Conservation (phyloP, 2,888 invertebrate species). For the Incurvaria masculella region DNA sequence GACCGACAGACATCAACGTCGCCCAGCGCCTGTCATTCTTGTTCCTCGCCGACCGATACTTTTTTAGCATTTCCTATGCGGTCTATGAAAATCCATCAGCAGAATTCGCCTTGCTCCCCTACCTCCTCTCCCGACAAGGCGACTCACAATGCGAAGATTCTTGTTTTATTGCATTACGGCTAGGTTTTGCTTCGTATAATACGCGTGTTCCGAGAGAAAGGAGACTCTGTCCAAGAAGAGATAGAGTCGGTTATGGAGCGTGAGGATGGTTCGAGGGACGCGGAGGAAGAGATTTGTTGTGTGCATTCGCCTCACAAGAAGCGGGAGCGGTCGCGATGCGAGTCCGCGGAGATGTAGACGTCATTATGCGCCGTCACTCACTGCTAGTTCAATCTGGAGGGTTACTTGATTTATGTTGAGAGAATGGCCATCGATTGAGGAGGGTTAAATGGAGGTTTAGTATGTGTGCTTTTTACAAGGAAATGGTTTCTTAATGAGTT, state of each 20-base stretch:
- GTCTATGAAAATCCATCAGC: background rate
- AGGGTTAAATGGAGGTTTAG: background rate
- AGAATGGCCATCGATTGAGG: background rate
- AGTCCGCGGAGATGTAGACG: background rate
- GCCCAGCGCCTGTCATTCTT: background rate
- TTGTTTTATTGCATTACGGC: background rate
- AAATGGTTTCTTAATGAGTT: background rate
- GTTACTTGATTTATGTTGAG: background rate
- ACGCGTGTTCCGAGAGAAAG: background rate
- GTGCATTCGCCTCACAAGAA: background rate
- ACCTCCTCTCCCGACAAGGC: background rate
- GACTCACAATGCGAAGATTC: background rate
- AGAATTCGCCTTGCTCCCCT: background rate
- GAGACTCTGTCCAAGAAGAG: background rate
- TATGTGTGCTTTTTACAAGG: background rate
- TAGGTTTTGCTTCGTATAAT: background rate
- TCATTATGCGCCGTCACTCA: background rate
- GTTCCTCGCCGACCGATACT: background rate
- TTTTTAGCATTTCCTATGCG: background rate
- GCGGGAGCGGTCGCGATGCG: background rate
- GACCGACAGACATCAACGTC: background rate
- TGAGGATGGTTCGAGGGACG: background rate
- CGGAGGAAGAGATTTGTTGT: background rate
- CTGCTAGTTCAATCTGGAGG: background rate
- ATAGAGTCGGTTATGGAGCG: background rate